Base-by-base conservation (phyloP, 2,113 vertebrate species). In the Paracanthobrama guichenoti region DNA sequence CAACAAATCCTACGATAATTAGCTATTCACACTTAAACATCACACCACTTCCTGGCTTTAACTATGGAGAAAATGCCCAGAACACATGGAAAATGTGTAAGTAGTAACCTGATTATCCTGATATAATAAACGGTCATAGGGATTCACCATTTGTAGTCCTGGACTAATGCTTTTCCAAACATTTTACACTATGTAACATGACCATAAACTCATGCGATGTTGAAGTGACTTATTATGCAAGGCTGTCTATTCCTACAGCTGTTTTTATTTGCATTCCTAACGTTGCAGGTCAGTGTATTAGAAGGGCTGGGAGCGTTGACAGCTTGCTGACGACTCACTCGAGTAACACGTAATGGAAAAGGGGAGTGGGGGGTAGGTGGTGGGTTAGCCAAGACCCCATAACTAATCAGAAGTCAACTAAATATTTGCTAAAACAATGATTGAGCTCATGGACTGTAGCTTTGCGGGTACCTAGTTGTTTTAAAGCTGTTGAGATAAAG, bases 281-380 rank as follows among this genome's bases (percentile, higher is more conserved):
- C 60, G 48, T 44, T 67, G 44, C 22, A 80, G 48, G 84, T 53
- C 53, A 42, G 39, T 82, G 62, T 44, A 59, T 57, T 7, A 74
- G 60, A 75, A 44, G 59, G 62, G 31, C 35, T 26, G 60, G 55
- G 24, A 50, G 59, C 62, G 80, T 59, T 91, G 84, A 86, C 86
- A 86, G 64, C 64, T 71, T 73, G 79, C 78, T 89, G 88, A 88
- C 42, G 67, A 79, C 88, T 90, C 76, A 88, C 81, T 89, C 53
- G 8, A 82, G 13, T 44, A 66, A 50, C 71, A 64, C 20, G 28
- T 57, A 35, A 77, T 48, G 39, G 71, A 77, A 79, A 85, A 24
- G 35, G 9, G 20, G 10, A 26, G 28, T 6, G 16, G 42, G 28
- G 6, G 6, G 26, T n/a, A 28, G 60, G 6, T 39, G 14, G 12